Conservation (phyloP, 2,797 vertebrate species). For the Silurus aristotelis region DNA sequence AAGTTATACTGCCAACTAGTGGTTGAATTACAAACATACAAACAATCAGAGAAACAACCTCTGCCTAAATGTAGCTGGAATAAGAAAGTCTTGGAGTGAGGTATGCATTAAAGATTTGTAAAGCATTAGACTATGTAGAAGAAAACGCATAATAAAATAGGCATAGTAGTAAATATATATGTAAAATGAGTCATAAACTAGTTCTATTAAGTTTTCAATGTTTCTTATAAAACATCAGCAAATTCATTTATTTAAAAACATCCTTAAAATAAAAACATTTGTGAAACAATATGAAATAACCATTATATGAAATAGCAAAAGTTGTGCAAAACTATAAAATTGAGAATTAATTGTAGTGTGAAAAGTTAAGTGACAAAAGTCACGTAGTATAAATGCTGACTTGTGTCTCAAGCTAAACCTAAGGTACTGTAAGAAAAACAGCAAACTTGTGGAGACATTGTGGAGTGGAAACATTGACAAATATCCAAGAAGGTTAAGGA, state of each 20-base stretch:
- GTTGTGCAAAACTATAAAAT: too few relatives aligned
- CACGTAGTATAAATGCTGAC: too few relatives aligned
- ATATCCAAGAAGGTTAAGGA: background rate
- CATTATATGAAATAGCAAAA: too few relatives aligned
- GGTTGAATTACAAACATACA: background rate
- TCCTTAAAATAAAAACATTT: background rate
- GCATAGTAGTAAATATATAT: too few relatives aligned
- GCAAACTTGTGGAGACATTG: background rate
- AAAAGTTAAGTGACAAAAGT: too few relatives aligned
- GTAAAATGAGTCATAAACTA: too few relatives aligned
- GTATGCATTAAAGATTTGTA: background rate
- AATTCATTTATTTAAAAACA: too few relatives aligned
- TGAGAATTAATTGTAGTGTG: too few relatives aligned
- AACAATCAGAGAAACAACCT: background rate
- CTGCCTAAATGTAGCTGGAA: background rate
- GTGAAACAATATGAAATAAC: too few relatives aligned
- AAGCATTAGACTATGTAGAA: background rate
- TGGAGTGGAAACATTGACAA: background rate
- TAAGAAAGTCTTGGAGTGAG: background rate
- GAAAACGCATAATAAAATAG: too few relatives aligned
- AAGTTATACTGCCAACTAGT: constrained; percentile 18
- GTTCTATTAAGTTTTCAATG: too few relatives aligned
- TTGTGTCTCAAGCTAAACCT: background rate
- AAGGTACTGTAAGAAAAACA: background rate
- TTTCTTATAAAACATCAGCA: too few relatives aligned